phyloP scores from a whole-genome alignment of 2,113 vertebrate genomes.

The Poeciliopsis turrubarensis region DNA sequence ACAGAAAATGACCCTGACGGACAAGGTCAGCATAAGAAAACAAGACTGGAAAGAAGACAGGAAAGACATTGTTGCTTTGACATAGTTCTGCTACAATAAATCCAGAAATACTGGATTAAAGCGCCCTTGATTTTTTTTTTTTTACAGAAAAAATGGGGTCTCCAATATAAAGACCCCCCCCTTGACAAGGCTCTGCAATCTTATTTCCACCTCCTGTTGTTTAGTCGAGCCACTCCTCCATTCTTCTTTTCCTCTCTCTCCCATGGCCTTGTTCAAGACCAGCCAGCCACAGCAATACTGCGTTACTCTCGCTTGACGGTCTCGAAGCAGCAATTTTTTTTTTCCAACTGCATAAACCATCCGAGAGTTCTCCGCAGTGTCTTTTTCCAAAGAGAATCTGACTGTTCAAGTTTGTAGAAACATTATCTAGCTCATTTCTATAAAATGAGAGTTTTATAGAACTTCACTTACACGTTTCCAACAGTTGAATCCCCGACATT shows the following conservation, averaged over 20 bases:
- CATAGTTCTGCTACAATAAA: constrained; percentile 13
- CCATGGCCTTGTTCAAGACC: constrained; percentile 15
- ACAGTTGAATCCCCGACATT: background rate
- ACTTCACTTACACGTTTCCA: background rate
- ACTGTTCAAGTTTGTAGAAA: background rate
- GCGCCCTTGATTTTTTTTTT: background rate
- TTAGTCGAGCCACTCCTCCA: constrained; percentile 7
- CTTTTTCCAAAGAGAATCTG: background rate
- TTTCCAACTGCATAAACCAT: background rate
- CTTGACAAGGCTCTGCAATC: background rate
- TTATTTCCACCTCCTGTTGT: constrained; percentile 22
- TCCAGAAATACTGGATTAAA: background rate
- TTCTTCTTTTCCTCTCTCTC: constrained; percentile 13
- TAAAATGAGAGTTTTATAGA: background rate
- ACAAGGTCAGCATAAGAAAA: constrained; percentile 10
- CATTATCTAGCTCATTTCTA: background rate
- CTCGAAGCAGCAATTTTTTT: background rate
- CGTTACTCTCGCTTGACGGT: constrained; percentile 9
- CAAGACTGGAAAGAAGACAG: constrained; percentile 2
- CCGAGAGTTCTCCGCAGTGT: background rate
- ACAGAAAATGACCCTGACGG: constrained; percentile 16
- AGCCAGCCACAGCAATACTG: constrained; percentile 5
- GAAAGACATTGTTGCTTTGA: constrained; percentile 1
- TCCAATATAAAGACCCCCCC: constrained; percentile 7
- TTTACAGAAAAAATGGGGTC: background rate